Evolutionary conservation across 2,113 vertebrate genomes (phyloP).

Genomic region (Hipposideros armiger): DNA sequence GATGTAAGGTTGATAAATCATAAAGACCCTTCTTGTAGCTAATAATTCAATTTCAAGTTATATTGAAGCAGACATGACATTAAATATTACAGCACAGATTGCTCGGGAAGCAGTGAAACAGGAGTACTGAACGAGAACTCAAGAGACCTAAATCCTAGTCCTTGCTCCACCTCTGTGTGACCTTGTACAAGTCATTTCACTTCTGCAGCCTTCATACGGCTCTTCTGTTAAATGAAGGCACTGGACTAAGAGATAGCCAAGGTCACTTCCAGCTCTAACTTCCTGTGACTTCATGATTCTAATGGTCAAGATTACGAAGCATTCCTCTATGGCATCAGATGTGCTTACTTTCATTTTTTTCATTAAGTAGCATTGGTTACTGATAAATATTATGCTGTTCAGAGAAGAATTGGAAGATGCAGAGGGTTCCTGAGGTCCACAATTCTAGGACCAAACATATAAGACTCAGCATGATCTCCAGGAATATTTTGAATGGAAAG

Average conservation of each 20-base stretch:
- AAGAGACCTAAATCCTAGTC: not conserved
- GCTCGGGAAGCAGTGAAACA: not conserved
- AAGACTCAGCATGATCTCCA: not conserved
- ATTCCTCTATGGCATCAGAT: not conserved
- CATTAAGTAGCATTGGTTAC: not conserved
- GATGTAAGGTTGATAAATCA: not conserved
- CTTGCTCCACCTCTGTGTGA: not conserved
- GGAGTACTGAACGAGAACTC: not conserved
- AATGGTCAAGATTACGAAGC: not conserved
- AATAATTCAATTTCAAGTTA: conserved; percentile 7
- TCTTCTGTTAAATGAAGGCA: not conserved
- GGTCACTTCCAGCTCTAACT: not conserved
- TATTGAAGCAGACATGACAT: not conserved
- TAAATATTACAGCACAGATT: not conserved
- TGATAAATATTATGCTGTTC: conserved; percentile 5
- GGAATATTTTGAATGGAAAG: not conserved
- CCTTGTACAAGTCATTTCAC: not conserved
- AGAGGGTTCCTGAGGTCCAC: not conserved
- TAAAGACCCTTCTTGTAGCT: not conserved
- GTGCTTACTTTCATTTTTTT: not conserved
- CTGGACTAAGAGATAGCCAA: not conserved
- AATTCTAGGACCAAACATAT: not conserved
- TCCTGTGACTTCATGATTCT: not conserved
- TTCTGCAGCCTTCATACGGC: not conserved
- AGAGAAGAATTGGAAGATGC: not conserved